These are phyloP conservation scores for Philopedon plagiatum DNA, from an alignment of 2,888 invertebrate species.

Conservation along the genomic window DNA sequence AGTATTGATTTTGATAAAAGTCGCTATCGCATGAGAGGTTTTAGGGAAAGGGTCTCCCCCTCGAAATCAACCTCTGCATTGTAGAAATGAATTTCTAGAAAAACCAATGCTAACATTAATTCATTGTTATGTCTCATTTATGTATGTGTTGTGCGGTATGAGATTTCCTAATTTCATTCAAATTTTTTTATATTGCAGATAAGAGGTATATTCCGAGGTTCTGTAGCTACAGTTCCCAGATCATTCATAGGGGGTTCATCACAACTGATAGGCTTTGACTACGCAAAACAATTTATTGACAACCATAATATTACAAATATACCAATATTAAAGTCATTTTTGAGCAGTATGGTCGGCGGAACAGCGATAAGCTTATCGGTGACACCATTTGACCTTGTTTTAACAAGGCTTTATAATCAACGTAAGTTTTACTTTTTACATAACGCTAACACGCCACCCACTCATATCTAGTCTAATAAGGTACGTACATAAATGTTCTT, in stretches of 20 bases:
- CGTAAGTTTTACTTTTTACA: conserved; percentile 69
- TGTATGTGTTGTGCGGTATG: no score
- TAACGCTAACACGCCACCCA: no score
- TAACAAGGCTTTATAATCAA: conserved; percentile 92
- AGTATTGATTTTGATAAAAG: no score
- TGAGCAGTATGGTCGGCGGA: conserved; percentile 84
- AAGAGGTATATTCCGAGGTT: conserved; percentile 84
- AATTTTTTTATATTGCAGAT: conserved; percentile 58
- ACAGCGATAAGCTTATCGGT: conserved; percentile 81
- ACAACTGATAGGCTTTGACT: conserved; percentile 86
- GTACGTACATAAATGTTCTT: no score
- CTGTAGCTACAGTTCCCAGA: conserved; percentile 79
- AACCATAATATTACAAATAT: conserved; percentile 59
- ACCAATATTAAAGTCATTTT: conserved; percentile 74
- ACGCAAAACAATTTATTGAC: conserved; percentile 69
- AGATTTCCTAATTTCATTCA: no score
- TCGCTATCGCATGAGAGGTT: no score
- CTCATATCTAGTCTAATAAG: no score
- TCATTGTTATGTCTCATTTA: no score
- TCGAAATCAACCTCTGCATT: no score
- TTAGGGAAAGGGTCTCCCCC: no score
- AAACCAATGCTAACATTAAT: no score
- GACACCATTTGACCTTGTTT: conserved; percentile 90
- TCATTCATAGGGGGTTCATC: conserved; percentile 84
- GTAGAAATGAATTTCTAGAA: no score